These are phyloP conservation scores for Timema podura DNA, from an alignment of 2,888 invertebrate genomes.

Conservation along the genomic window DNA sequence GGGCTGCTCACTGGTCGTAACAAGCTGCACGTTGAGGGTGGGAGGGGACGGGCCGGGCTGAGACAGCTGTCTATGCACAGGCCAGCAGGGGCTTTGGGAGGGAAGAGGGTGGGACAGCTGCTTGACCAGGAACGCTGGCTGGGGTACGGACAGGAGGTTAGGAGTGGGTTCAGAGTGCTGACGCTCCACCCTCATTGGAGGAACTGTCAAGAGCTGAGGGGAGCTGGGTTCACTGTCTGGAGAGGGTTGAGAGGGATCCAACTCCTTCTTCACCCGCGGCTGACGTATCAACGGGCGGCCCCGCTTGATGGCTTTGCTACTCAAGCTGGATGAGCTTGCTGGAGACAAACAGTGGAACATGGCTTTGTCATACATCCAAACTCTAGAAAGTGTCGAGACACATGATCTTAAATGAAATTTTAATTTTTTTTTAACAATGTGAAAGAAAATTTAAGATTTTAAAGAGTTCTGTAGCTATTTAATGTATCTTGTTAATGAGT, in stretches of 20 bases:
- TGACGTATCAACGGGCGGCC: constrained; percentile 63
- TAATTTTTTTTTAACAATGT: too few relatives aligned
- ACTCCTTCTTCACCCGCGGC: constrained; percentile 61
- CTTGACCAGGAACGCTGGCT: constrained; percentile 56
- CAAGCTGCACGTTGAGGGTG: constrained; percentile 4
- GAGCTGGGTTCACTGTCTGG: constrained; percentile 44
- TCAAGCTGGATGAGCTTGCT: too few relatives aligned
- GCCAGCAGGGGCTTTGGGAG: constrained; percentile 39
- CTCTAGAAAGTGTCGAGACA: too few relatives aligned
- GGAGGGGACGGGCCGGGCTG: constrained; percentile 44
- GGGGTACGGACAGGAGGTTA: constrained; percentile 55
- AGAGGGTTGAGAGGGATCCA: constrained; percentile 49
- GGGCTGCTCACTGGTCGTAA: constrained; percentile 1
- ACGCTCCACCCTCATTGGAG: constrained; percentile 51
- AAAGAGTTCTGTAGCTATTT: too few relatives aligned
- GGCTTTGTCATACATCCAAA: too few relatives aligned
- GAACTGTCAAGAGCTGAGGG: constrained; percentile 46
- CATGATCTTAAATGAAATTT: too few relatives aligned
- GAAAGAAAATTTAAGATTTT: too few relatives aligned
- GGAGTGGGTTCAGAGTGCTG: constrained; percentile 42
- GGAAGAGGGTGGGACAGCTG: constrained; percentile 62
- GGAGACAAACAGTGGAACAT: too few relatives aligned
- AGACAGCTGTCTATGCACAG: constrained; percentile 51
- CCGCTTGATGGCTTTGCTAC: constrained; percentile 45
- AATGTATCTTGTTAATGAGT: too few relatives aligned